Conservation (phyloP, 2,888 invertebrate species). For the Eugnorisma glareosa region DNA sequence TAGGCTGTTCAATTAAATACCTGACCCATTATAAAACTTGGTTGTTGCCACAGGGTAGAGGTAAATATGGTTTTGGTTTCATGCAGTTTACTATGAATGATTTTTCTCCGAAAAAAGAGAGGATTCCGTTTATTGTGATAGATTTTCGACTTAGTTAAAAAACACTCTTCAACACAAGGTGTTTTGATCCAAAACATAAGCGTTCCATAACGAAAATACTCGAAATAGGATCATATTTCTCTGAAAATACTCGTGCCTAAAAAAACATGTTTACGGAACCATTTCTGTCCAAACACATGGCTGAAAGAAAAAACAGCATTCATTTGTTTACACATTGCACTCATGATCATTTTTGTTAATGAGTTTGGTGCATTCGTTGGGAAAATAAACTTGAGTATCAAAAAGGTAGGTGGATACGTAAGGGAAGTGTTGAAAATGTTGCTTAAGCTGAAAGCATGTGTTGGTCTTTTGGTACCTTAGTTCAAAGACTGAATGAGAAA, state of each 20-base stretch:
- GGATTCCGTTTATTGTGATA: neutral
- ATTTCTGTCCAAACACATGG: conserved; percentile 53
- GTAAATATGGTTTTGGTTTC: neutral
- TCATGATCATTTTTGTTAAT: conserved; percentile 48
- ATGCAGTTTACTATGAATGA: neutral
- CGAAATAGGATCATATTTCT: neutral
- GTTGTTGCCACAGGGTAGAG: neutral
- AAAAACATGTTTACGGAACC: conserved; percentile 58
- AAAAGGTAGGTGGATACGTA: neutral
- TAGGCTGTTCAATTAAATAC: conserved; percentile 32
- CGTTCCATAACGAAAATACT: conserved; percentile 42
- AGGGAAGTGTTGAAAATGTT: conserved; percentile 32
- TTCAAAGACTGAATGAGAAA: neutral
- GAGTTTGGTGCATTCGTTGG: conserved; percentile 60
- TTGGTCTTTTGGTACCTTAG: neutral
- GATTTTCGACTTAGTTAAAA: neutral
- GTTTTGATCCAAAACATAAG: conserved; percentile 31
- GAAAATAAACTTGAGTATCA: conserved; percentile 46
- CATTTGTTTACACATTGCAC: conserved; percentile 46
- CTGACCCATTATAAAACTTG: neutral
- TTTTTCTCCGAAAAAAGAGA: neutral
- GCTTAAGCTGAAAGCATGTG: neutral
- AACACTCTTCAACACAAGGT: neutral
- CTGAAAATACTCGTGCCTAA: conserved; percentile 33
- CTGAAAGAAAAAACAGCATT: conserved; percentile 47